Evolutionary conservation across 2,888 invertebrate species (phyloP).

Genomic region (Tribolium freemani): DNA sequence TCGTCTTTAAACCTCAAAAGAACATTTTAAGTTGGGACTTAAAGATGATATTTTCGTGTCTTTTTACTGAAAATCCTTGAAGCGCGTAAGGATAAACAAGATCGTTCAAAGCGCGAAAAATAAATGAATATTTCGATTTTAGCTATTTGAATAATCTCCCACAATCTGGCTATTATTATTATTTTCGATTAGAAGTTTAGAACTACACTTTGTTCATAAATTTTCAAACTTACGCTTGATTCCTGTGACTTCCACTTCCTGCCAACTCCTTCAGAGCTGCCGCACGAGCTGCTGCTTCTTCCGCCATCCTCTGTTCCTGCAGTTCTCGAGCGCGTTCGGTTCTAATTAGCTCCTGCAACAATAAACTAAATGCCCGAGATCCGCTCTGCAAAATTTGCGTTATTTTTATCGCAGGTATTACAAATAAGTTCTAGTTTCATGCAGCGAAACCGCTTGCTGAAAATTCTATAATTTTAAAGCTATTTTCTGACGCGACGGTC

Average conservation of each 20-base stretch:
- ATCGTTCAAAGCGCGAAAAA: slow-evolving; percentile 10
- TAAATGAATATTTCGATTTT: slow-evolving; percentile 18
- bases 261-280: slow-evolving; percentile 74
- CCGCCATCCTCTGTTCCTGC: slow-evolving; percentile 80
- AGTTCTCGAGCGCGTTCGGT: slow-evolving; percentile 84
- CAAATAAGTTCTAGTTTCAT: background rate
- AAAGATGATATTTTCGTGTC: slow-evolving; percentile 20
- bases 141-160: slow-evolving; percentile 22
- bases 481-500: background rate
- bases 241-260: slow-evolving; percentile 55
- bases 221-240: slow-evolving; percentile 56
- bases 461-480: background rate
- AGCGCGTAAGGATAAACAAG: background rate
- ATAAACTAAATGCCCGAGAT: slow-evolving; percentile 11
- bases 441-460: background rate
- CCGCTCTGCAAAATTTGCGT: background rate
- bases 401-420: background rate
- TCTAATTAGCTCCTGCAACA: slow-evolving; percentile 76
- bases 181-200: background rate
- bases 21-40: slow-evolving; percentile 14
- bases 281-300: slow-evolving; percentile 78
- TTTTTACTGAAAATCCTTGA: slow-evolving; percentile 4
- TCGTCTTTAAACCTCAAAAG: slow-evolving; percentile 10
- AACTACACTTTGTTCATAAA: background rate
- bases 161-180: slow-evolving; percentile 2